phyloP scores from a whole-genome alignment of 2,797 vertebrate species.

The Hoplostethus mediterraneus region DNA sequence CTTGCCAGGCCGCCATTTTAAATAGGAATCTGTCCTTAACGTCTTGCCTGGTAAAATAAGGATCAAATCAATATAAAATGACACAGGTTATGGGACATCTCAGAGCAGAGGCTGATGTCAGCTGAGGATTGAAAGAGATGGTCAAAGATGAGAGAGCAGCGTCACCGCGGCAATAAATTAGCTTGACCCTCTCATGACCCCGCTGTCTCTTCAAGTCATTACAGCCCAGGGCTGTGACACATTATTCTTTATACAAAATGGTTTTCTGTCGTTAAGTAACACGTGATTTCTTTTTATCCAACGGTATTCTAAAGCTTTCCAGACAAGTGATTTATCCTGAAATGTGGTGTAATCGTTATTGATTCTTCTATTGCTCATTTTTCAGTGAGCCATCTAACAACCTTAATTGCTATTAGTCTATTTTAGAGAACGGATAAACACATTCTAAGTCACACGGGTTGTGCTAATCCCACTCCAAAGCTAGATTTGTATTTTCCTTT shows the following conservation, averaged over 20 bases:
- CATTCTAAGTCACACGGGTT: conserved; percentile 56
- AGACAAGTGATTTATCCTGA: conserved; percentile 40
- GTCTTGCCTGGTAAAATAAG: too few relatives aligned
- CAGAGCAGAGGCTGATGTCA: conserved; percentile 13
- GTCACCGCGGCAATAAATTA: conserved; percentile 35
- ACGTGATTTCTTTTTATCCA: conserved; percentile 13
- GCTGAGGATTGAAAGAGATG: neutral
- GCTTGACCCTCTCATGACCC: conserved; percentile 28
- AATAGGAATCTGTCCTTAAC: too few relatives aligned
- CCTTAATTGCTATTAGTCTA: conserved; percentile 56
- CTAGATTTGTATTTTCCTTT: conserved; percentile 44
- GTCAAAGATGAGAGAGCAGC: conserved; percentile 8
- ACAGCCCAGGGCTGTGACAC: conserved; percentile 2
- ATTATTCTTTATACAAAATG: conserved; percentile 5
- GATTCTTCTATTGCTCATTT: conserved; percentile 58
- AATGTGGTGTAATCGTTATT: conserved; percentile 46
- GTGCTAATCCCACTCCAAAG: conserved; percentile 61
- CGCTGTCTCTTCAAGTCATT: conserved; percentile 19
- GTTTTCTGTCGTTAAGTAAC: conserved; percentile 28
- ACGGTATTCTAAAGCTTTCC: conserved; percentile 27
- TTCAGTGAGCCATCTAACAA: conserved; percentile 48
- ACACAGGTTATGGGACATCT: neutral
- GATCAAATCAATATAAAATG: too few relatives aligned
- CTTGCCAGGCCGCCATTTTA: too few relatives aligned
- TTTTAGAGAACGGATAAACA: conserved; percentile 62